Base-by-base conservation (phyloP, 92 coral and sea anemone species). In the Galaxea fascicularis region DNA sequence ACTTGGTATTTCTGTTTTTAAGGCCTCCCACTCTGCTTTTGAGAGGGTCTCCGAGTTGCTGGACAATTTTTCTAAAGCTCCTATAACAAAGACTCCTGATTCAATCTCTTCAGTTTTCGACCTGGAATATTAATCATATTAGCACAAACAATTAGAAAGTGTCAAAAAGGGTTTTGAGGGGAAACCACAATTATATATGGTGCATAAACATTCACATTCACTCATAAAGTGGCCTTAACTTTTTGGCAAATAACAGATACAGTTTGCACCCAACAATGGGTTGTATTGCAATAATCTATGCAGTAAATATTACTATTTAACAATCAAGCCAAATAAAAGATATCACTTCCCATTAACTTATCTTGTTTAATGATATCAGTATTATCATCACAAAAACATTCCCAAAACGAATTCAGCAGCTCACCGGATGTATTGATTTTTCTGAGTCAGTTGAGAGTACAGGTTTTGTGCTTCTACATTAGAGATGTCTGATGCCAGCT, bases 21-120 rank as follows among this genome's bases (percentile, higher is more conserved):
- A 17, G 14, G 84, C 78, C 30, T 14, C 39, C 84, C 69, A 57
- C 28, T 85, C 78, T 67, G 78, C 77, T 75, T 85, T 69, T 4
- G 87, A 74, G 8, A 73, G 74, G 80, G 13, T 85, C 53, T 74
- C 77, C 3, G 77, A 65, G 17, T 53, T 68, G 69, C 1, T 77
- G 27, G 83, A 66, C 77, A 77, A 11, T 29, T 69, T 76, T 29
- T 85, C 78, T 73, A 52, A 17, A 0, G 77, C 83, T 16, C 89
- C 84, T 66, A 77, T 77, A 72, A 76, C 84, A 77, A 85, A 85
- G 59, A 85, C 17, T 0, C 71, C 83, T 31, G 84, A 24, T 56
- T 18, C 72, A 77, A 67, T 53, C 17, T 85, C 83, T 77, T 85
- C 84, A 41, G 89, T 85, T 68, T 67, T 85, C 62, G 89, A 85